These are phyloP conservation scores for Danio albolineatus DNA, from an alignment of 2,797 vertebrate genomes.

Conservation along the genomic window DNA sequence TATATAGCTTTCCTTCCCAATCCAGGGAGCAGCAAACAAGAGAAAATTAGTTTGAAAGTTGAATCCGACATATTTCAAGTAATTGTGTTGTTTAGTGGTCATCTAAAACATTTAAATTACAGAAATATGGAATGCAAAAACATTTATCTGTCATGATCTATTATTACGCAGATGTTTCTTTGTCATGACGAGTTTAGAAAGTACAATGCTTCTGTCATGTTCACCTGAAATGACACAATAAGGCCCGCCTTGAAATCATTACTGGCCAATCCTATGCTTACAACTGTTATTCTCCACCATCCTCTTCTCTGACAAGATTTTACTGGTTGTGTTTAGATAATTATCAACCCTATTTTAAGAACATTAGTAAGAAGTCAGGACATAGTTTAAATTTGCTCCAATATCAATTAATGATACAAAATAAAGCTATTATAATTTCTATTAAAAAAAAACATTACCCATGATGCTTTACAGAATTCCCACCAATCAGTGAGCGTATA, in stretches of 20 bases:
- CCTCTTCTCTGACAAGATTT: too few relatives aligned
- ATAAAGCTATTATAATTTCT: too few relatives aligned
- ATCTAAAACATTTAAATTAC: constrained; percentile 4
- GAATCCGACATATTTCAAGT: constrained; percentile 15
- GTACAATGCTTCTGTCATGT: not conserved
- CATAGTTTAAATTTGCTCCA: too few relatives aligned
- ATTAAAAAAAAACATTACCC: too few relatives aligned
- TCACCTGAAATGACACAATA: not conserved
- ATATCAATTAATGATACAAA: too few relatives aligned
- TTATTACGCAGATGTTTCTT: not conserved
- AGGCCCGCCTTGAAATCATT: not conserved
- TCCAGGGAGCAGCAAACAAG: constrained; percentile 1
- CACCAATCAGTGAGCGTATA: too few relatives aligned
- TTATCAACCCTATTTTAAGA: too few relatives aligned
- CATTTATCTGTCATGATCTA: not conserved
- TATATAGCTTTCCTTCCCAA: not conserved
- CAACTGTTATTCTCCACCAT: too few relatives aligned
- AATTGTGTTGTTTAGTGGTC: constrained; percentile 2
- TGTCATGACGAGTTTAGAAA: not conserved
- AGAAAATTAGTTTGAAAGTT: not conserved
- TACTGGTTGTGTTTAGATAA: too few relatives aligned
- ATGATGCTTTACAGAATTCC: too few relatives aligned
- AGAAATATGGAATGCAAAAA: not conserved
- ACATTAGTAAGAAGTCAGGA: too few relatives aligned
- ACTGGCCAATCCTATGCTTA: not conserved